Evolutionary conservation across 1,140 invertebrate genomes (phyloP), one percentile per base, ranked within the genome.

Genomic region (Trichogramma pretiosum): DNA sequence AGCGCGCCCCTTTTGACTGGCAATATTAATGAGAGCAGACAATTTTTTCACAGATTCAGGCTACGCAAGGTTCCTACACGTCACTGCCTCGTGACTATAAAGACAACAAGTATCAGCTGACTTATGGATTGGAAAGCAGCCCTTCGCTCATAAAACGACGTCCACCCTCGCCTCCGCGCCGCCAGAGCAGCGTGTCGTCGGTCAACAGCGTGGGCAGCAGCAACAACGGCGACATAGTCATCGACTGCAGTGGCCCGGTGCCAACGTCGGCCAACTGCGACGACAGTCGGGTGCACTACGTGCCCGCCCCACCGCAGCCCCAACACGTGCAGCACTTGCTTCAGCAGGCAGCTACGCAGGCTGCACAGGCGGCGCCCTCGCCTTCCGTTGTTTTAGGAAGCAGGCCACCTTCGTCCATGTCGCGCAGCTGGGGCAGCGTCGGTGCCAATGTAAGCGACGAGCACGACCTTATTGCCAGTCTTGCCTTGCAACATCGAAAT

Each of bases 91-190:
- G 70, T 46, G 70, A 72, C 33, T 71, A 70, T 36, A 67, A 71
- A 46, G n/a, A 39, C 17, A 72, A 72, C 52, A 72, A 72, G 35
- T 72, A 72, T 55, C 68, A 72, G 52, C 54, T 70, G 45, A 70
- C 68, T 11, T 72, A 72, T 24, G 69, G 69, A 14, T 55, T 66
- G 0, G 69, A 72, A 23, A 71, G 68, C 44, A 72, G 66, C 58
- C 70, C 67, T 1, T 64, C 64, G 55, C 50, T 72, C 43, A 58
- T 66, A 11, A 72, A 72, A 56, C 58, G 70, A 24, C 67, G 67
- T 18, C 89, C 89, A 10, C 90, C 90, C 0, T 88, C 90, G 35
- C 89, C 89, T 2, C 90, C 90, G 2, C 84, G 91, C 57, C 73
- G 89, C 4, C 81, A 83, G 52, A 82, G 77, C 63, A 61, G 77